phyloP scores from a whole-genome alignment of 2,113 vertebrate genomes.

The Pteropus alecto region DNA sequence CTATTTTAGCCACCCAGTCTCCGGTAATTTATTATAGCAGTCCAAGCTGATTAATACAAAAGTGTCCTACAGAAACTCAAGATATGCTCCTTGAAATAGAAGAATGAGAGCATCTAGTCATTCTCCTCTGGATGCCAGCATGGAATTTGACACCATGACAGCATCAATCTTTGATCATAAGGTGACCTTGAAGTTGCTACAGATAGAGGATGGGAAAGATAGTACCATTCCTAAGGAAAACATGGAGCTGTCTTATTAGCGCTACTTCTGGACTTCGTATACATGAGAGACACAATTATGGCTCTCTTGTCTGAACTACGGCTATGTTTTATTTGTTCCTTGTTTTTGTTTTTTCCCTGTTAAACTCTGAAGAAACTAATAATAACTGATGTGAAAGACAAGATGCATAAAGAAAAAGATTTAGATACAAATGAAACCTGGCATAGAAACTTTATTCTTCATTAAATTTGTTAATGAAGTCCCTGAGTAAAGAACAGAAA shows the following conservation, averaged over 20 bases:
- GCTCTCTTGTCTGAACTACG: background rate
- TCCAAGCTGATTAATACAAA: background rate
- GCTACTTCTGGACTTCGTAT: background rate
- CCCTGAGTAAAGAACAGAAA: background rate
- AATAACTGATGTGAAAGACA: background rate
- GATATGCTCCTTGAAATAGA: background rate
- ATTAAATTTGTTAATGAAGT: background rate
- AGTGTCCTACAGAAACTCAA: background rate
- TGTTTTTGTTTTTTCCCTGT: background rate
- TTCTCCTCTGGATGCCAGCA: background rate
- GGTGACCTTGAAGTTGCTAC: background rate
- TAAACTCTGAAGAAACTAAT: background rate
- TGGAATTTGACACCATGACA: background rate
- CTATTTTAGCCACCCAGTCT: background rate
- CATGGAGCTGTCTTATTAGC: background rate
- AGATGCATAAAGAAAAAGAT: background rate
- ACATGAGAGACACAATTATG: background rate
- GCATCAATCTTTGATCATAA: background rate
- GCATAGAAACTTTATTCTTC: background rate
- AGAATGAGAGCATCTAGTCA: background rate
- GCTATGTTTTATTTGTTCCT: background rate
- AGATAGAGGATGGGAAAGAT: background rate
- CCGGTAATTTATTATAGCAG: background rate
- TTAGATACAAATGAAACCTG: background rate
- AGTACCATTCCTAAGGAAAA: background rate